These are phyloP conservation scores for Sterrhoptilus dennistouni DNA, from an alignment of 2,113 vertebrate species.

Conservation along the genomic window DNA sequence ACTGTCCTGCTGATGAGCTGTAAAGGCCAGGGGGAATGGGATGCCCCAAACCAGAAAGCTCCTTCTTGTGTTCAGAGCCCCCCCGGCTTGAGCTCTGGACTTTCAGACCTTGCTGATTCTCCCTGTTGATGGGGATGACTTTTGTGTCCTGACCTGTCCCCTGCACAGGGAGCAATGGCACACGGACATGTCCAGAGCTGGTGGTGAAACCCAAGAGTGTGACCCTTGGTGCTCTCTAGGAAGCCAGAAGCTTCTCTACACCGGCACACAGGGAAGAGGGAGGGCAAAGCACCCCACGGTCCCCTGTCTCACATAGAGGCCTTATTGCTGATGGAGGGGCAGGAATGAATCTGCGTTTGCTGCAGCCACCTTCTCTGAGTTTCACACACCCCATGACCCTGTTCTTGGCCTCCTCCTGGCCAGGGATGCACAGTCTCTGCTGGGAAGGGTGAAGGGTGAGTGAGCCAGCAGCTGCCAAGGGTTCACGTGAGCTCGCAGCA, in stretches of 20 bases:
- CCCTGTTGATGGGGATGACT: background rate
- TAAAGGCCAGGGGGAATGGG: background rate
- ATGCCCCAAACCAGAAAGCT: background rate
- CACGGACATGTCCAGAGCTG: background rate
- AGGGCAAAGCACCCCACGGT: background rate
- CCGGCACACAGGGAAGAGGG: background rate
- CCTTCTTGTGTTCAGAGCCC: background rate
- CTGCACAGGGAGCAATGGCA: background rate
- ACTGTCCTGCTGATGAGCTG: background rate
- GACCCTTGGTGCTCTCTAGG: background rate
- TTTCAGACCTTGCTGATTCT: background rate
- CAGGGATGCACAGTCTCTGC: background rate
- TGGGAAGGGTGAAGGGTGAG: background rate
- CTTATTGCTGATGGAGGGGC: background rate
- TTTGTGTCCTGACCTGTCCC: accelerated
- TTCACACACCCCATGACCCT: background rate
- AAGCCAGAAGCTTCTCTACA: background rate
- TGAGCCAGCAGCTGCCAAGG: background rate
- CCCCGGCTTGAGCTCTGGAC: background rate
- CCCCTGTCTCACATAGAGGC: background rate
- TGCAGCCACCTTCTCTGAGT: background rate
- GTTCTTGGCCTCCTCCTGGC: background rate
- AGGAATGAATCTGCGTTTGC: background rate
- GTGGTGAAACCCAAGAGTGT: background rate
- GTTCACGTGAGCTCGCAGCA: background rate